Base-by-base conservation (phyloP, 2,888 invertebrate species). In the Metalampra italica region DNA sequence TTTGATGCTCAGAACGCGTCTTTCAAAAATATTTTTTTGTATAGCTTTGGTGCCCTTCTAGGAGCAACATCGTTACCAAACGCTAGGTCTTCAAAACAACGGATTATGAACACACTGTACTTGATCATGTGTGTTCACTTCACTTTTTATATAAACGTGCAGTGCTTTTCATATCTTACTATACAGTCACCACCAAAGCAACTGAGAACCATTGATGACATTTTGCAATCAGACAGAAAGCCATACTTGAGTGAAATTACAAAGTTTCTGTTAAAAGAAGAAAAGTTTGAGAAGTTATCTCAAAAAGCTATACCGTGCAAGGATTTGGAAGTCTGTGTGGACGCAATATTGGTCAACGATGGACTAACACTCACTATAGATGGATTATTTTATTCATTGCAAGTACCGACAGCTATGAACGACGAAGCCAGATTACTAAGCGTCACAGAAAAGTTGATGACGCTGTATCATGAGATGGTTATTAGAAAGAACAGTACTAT, bases 131-230 rank as follows among this genome's bases (percentile, higher is more conserved):
- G 78, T 43, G 53, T 85, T 9, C 76, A 81, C 54, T 52, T 78
- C 9, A 14, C 14, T 3, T 71, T 70, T 2, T 88, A 80, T 40
- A 60, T 84, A 1, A 72, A 71, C 51, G 68, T 78, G 8, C 76
- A 84, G 36, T 57, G 86, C 30, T 86, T 73, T 62, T 74, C 78
- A 0, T 85, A 78, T 48, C 64, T 83, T 1, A 85, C 87, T 0
- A 75, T 88, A n/a, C 61, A 60, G 13, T 55, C 60, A 0, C 80
- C 86, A 13, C 81, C 86, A 3, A 55, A 68, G 5, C 55, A 62
- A 8, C 69, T 72, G 1, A 70, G 63, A 53, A 77, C 72, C 0
- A 0, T 37, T 86, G 0, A 70, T 73, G 54, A 43, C 53, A 13
- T 83, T 84, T 1, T 75, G 75, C 0, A 64, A 65, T 22, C 22